phyloP scores from a whole-genome alignment of 2,113 vertebrate species.

The Coptodon rendalli region DNA sequence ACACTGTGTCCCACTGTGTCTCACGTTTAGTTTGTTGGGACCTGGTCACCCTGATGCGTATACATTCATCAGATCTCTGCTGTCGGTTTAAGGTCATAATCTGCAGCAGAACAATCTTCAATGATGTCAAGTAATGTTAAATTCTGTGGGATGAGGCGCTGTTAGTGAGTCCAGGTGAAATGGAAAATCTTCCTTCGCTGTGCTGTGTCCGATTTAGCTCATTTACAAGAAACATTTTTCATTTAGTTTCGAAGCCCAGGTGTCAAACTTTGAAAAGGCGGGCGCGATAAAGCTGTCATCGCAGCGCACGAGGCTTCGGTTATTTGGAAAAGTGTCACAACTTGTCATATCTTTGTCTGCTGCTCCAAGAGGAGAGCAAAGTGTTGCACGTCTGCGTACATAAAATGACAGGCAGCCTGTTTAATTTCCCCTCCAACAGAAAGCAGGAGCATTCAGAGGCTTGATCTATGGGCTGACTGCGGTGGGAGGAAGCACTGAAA shows the following conservation, averaged over 20 bases:
- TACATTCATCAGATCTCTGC: not conserved
- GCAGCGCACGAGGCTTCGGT: not conserved
- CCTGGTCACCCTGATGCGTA: not conserved
- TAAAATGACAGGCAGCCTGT: not conserved
- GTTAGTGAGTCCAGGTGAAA: not conserved
- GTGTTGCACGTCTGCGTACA: not conserved
- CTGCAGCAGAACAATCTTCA: not conserved
- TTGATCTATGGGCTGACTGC: not conserved
- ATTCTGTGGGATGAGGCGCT: rapidly evolving
- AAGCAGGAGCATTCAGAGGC: not conserved
- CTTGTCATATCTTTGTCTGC: not conserved
- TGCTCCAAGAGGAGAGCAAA: not conserved
- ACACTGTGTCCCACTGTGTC: rapidly evolving
- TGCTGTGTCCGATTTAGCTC: not conserved
- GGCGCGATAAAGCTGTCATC: not conserved
- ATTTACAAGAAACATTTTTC: not conserved
- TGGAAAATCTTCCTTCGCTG: not conserved
- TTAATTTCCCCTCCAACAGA: not conserved
- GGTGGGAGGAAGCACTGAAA: not conserved
- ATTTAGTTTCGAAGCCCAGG: not conserved
- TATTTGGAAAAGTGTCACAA: not conserved
- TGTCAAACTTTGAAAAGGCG: not conserved
- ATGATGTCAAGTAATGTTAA: not conserved
- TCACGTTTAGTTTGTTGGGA: not conserved
- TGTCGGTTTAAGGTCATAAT: not conserved